These are phyloP conservation scores for Pseudorasbora parva DNA, from an alignment of 2,113 vertebrate species.

Conservation along the genomic window DNA sequence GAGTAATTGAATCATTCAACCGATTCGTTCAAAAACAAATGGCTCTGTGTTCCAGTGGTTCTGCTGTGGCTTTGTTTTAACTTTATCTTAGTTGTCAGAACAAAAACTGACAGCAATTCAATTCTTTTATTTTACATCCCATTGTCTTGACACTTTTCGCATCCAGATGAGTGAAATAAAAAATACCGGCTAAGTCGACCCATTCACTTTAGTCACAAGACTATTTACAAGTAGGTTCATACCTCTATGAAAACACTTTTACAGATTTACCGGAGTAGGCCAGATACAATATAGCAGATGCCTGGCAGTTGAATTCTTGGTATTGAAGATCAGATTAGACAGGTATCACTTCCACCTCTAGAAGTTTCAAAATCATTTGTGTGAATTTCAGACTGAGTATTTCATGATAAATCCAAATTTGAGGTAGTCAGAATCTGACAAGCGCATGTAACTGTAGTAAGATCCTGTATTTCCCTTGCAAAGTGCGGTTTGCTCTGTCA, in stretches of 20 bases:
- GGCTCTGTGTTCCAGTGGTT: neutral
- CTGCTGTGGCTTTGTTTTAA: neutral
- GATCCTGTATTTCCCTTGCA: constrained; percentile 19
- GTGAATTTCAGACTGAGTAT: neutral
- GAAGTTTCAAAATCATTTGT: constrained; percentile 14
- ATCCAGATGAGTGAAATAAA: no score
- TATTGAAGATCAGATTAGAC: neutral
- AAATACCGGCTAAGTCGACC: no score
- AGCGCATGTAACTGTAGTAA: neutral
- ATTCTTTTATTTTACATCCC: neutral
- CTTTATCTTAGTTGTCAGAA: neutral
- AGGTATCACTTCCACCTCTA: constrained; percentile 9
- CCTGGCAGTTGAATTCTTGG: neutral
- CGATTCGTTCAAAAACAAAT: neutral
- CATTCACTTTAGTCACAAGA: neutral
- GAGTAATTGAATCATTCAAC: neutral
- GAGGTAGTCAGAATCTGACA: constrained; percentile 26
- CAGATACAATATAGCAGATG: neutral
- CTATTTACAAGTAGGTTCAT: neutral
- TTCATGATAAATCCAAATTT: constrained; percentile 28
- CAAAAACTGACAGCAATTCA: neutral
- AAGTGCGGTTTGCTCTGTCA: constrained; percentile 50
- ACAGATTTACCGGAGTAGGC: neutral
- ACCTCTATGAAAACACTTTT: neutral
- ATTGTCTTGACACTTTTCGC: neutral